Evolutionary conservation across 2,113 vertebrate genomes (phyloP), one percentile per base, ranked within the genome.

Genomic region (Polypterus senegalus): DNA sequence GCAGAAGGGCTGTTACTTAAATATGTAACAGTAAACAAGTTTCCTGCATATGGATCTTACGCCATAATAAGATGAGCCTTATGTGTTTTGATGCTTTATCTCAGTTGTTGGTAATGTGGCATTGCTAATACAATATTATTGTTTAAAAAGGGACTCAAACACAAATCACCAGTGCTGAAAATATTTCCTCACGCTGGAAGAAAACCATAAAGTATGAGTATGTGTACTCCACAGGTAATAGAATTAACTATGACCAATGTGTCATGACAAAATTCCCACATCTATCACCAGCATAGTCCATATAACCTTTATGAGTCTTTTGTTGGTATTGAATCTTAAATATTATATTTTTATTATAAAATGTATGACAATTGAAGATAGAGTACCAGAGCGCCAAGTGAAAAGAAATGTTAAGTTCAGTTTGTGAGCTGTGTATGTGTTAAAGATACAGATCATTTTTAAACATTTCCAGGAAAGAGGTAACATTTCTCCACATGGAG

Each of bases 241-340:
- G 73, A 76, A 81, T 91, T 89, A 88, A 86, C 80, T 81, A 82
- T 67, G 83, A 81, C 81, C 82, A 87, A 83, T 81, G 78, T 78
- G 65, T 72, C 70, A 73, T 79, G 81, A 83, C 82, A 74, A 54
- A 72, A 66, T 69, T 87, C 76, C 75, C 72, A 77, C 81, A 79
- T 77, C 81, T 77, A 81, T 75, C 74, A 69, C 73, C 73, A 79
- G 77, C 79, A 80, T 76, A 73, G 79, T 83, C 86, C 79, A 75
- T 81, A 86, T 27, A 88, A 81, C 82, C 83, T 86, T 76, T 71
- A 75, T 69, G 70, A 81, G 81, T 72, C 61, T 81, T 83, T 79
- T 54, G 53, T 66, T 62, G 54, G 47, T 47, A 61, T 58, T 64
- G 57, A 67, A 69, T 69, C 61, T 60, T 60, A 55, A 54, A 54